Evolutionary conservation across 2,113 vertebrate species (phyloP), one percentile per base, ranked within the genome.

Genomic region (Zapornia atra): DNA sequence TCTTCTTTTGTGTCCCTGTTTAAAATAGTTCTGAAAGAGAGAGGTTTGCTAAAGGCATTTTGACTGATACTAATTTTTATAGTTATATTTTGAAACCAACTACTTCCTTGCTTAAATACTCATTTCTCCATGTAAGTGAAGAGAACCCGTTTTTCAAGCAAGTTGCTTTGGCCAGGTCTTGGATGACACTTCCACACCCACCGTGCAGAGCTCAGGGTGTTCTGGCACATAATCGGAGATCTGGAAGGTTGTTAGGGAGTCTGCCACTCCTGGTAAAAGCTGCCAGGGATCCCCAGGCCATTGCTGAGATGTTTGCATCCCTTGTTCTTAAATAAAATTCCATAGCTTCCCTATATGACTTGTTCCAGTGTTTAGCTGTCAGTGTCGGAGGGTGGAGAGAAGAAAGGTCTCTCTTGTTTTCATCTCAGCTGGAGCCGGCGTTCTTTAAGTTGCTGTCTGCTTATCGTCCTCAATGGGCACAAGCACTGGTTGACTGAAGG

Each of bases 241-340:
- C 51, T 88, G 68, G 76, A 81, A 88, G 25, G 25, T n/a, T 83
- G 63, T 83, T 61, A 46, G 42, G 64, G 48, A 77, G 9, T 48
- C 14, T 84, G 29, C 13, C 33, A 51, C 53, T 68, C 26, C 36
- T 86, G 6, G 56, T 89, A 68, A 71, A 78, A 84, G 46, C 38
- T 75, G 70, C 31, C 64, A 84, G 72, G 60, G 33, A 94, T 81
- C 46, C 46, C 72, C 61, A 88, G 46, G 46, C 51, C 42, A 31
- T 89, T 73, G 56, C 38, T 88, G 51, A 88, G 57, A 51, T 83
- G 51, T 56, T 81, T 92, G n/a, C 38, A 66, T 88, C 26, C 42
- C 38, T 54, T 86, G 17, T 78, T 88, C 59, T 81, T 92, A 92
- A 93, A 90, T 77, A 81, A 86, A 94, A 88, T 83, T 68, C 68